Evolutionary conservation across 1,140 invertebrate species (phyloP), one percentile per base, ranked within the genome.

Genomic region (Ooceraea biroi): DNA sequence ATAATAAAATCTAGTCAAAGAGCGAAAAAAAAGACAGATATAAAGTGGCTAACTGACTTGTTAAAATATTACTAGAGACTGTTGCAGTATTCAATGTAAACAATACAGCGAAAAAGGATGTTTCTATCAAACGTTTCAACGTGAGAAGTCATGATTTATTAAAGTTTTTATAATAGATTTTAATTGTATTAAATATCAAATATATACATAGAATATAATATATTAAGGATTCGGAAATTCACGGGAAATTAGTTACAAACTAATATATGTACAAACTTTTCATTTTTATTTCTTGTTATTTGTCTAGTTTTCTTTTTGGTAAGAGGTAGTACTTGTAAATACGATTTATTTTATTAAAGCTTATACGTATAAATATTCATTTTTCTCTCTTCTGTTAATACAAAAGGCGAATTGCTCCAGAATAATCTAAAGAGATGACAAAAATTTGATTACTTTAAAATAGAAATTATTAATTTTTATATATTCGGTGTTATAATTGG

Each of bases 261-360:
- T 36, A 8, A 41, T 41, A 50, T 30, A 5, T 65, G 25, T 68
- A 78, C 46, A 84, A 78, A 52, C 66, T 22, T 44, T 2, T 17
- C n/a, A 55, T 72, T 80, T 80, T 69, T 69, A 80, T 82, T 30
- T 65, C 1, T 71, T n/a, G 50, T 82, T 73, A 61, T 55, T 14
- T n/a, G 27, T 30, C 58, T 58, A 19, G 0, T 63, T 57, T 4
- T n/a, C n/a, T n/a, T n/a, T 58, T 52, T 30, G 41, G 46, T 36
- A 25, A 48, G 36, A 58, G 11, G 22, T 57, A 44, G 27, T 41
- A 3, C 41, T 41, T 57, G 7, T 57, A 57, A 71, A 41, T 41
- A 71, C 5, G 19, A 50, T 19, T 69, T 22, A 71, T 48, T 57
- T n/a, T 25, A 58, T 58, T 10, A 41, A 55, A 55, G n/a, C n/a